Evolutionary conservation across 2,113 vertebrate genomes (phyloP).

Genomic region (Chloropsis cyanopogon): DNA sequence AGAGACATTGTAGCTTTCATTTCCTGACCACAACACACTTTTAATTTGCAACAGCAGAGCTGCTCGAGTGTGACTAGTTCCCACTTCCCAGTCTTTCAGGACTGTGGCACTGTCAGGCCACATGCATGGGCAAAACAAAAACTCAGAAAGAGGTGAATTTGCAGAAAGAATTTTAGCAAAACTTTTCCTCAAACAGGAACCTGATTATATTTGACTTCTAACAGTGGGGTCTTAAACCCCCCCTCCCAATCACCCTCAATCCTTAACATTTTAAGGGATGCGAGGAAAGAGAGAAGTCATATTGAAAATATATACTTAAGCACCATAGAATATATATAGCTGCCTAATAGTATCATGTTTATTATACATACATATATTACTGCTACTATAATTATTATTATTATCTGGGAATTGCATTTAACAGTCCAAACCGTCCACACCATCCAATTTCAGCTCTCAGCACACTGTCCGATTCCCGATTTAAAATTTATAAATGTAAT

Average conservation of each 20-base stretch:
- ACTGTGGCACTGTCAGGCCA: constrained; percentile 68
- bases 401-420: constrained; percentile 70
- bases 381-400: constrained; percentile 67
- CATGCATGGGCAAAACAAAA: constrained; percentile 68
- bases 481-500: constrained; percentile 91
- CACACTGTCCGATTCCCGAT: constrained; percentile 80
- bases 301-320: constrained; percentile 49
- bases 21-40: constrained; percentile 86
- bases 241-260: constrained; percentile 27
- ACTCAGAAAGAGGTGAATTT: constrained; percentile 57
- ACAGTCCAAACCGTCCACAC: constrained; percentile 71
- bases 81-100: constrained; percentile 73
- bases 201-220: constrained; percentile 30
- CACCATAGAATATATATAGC: constrained; percentile 43
- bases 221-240: constrained; percentile 21
- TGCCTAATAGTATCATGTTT: constrained; percentile 46
- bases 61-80: constrained; percentile 73
- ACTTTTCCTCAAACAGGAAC: constrained; percentile 33
- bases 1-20: constrained; percentile 87
- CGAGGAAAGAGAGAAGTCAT: background rate
- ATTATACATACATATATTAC: constrained; percentile 58
- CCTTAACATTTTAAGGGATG: constrained; percentile 18
- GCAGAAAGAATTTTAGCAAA: background rate
- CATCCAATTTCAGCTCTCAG: constrained; percentile 80
- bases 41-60: constrained; percentile 85